Percentiles rank a stretch among this genome's conserved stretches.
phyloP scores from a whole-genome alignment of 2,888 invertebrate species.

The Iselma pallidipennis region DNA sequence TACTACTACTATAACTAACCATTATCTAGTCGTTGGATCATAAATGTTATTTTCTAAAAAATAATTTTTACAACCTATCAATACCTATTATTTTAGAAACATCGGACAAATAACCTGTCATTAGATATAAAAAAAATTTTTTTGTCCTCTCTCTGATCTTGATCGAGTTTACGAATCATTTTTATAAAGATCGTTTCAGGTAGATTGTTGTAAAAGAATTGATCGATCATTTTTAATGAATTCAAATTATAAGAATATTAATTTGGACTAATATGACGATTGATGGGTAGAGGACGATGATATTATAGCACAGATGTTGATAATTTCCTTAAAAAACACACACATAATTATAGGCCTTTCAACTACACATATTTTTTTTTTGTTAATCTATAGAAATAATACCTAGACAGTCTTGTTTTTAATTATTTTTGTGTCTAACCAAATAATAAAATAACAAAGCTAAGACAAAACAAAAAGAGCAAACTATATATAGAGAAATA shows the following conservation, averaged over 20 bases:
- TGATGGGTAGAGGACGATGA: constrained; percentile 23
- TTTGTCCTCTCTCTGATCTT: neutral
- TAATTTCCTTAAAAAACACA: too few species aligned
- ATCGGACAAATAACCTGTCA: constrained; percentile 34
- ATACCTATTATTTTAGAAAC: constrained; percentile 37
- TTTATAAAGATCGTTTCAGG: neutral
- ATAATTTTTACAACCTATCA: constrained; percentile 29
- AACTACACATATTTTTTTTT: too few species aligned
- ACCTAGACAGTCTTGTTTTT: neutral
- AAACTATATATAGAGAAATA: too few species aligned
- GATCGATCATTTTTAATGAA: constrained; percentile 12
- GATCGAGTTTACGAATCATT: neutral
- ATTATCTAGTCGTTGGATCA: neutral
- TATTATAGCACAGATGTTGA: constrained; percentile 37
- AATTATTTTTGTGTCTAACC: neutral
- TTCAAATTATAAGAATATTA: constrained; percentile 16
- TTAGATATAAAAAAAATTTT: constrained; percentile 15
- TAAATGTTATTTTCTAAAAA: constrained; percentile 17
- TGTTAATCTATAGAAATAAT: neutral
- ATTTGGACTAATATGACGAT: constrained; percentile 33
- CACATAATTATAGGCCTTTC: constrained; percentile 1
- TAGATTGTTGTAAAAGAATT: constrained; percentile 6
- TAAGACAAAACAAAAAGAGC: constrained; percentile 6
- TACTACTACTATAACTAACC: neutral
- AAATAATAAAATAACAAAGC: neutral